These are phyloP conservation scores for Eristalinus sepulchralis DNA, from an alignment of 2,888 invertebrate genomes.

Conservation along the genomic window DNA sequence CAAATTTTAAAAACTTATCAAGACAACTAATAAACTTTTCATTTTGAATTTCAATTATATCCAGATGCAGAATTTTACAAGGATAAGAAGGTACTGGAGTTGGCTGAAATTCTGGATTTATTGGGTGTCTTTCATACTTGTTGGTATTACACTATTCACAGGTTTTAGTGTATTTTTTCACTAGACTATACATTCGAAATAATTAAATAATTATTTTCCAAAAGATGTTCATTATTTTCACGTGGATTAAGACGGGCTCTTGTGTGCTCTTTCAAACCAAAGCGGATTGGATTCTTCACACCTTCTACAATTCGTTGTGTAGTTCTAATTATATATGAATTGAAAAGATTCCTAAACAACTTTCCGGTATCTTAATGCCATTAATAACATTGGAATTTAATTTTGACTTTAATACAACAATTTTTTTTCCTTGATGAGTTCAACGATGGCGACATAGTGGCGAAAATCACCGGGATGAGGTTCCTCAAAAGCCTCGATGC, in stretches of 20 bases:
- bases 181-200: neutral
- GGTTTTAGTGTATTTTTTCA: neutral
- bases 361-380: conserved; percentile 14
- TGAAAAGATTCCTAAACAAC: neutral
- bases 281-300: too few species aligned
- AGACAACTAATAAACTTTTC: neutral
- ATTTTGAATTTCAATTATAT: neutral
- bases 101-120: neutral
- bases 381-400: too few species aligned
- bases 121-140: neutral
- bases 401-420: neutral
- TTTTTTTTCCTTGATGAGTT: too few species aligned
- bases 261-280: too few species aligned
- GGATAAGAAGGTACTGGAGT: neutral
- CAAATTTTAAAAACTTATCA: neutral
- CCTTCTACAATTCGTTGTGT: too few species aligned
- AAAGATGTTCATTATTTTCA: too few species aligned
- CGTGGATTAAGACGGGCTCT: too few species aligned
- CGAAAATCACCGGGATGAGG: neutral
- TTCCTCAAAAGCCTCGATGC: neutral
- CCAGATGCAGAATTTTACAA: neutral
- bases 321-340: neutral
- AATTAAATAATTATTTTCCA: neutral
- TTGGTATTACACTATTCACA: neutral
- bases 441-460: neutral